Percentiles rank a stretch among this genome's conserved stretches.
Conservation (phyloP, 2,113 vertebrate genomes). For the Formicarius rufipectus region DNA sequence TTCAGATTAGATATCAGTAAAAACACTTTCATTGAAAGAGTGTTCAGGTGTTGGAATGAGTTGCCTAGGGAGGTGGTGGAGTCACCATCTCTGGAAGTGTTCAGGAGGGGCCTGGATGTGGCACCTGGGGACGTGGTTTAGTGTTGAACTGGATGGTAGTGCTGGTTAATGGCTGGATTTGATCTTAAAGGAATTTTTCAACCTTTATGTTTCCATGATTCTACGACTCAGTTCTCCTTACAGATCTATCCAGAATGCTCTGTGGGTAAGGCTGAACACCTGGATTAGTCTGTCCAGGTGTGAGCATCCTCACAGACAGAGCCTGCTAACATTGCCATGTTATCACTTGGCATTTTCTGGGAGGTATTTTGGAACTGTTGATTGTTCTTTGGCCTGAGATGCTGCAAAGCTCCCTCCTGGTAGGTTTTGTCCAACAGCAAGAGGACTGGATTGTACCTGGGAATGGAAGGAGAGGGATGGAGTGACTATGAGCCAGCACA, state of each 20-base stretch:
- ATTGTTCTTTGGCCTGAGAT: neutral
- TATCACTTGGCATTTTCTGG: neutral
- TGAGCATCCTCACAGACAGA: neutral
- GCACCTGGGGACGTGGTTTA: neutral
- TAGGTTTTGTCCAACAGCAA: neutral
- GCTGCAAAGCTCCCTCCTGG: neutral
- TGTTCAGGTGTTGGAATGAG: neutral
- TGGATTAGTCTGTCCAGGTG: neutral
- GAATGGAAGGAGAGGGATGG: neutral
- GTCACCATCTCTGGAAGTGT: neutral
- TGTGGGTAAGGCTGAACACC: neutral
- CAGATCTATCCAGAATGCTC: neutral
- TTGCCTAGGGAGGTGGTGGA: neutral
- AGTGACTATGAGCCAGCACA: neutral
- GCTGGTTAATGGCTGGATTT: neutral
- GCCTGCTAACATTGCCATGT: neutral
- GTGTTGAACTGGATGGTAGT: neutral
- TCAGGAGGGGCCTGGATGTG: neutral
- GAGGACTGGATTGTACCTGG: neutral
- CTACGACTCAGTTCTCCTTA: neutral
- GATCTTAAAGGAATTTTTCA: neutral
- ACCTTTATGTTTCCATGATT: neutral
- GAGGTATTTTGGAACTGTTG: neutral
- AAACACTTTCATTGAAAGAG: rapidly evolving
- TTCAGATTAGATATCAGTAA: neutral